Percentiles rank a stretch among this genome's conserved stretches.
These are phyloP conservation scores for Sphecodes monilicornis DNA, from an alignment of 2,888 invertebrate genomes.

Conservation along the genomic window DNA sequence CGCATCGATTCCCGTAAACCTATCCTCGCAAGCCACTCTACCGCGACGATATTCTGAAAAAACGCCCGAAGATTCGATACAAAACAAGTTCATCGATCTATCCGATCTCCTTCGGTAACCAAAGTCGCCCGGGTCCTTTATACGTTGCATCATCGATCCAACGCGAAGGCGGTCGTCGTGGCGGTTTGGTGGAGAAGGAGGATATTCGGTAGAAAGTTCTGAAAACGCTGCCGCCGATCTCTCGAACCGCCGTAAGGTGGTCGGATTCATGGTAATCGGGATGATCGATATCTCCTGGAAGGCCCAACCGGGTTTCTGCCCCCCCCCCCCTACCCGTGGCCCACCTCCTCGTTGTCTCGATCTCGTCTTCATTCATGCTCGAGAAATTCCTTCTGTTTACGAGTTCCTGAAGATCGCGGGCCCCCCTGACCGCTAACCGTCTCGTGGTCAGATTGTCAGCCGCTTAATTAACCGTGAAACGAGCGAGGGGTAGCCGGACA, in stretches of 20 bases:
- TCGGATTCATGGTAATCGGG: slow-evolving; percentile 58
- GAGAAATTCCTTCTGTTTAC: slow-evolving; percentile 81
- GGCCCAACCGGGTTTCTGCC: slow-evolving; percentile 2
- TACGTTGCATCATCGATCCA: slow-evolving; percentile 41
- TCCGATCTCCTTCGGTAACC: slow-evolving; percentile 61
- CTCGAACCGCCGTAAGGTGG: slow-evolving; percentile 50
- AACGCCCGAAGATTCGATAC: not conserved
- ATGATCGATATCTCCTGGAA: slow-evolving; percentile 70
- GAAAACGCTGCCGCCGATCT: slow-evolving; percentile 55
- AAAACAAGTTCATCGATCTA: slow-evolving; percentile 47
- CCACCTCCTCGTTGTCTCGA: slow-evolving; percentile 30
- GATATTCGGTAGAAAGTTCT: slow-evolving; percentile 54
- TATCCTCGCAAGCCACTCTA: slow-evolving; percentile 43
- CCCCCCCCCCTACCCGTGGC: slow-evolving; percentile 9
- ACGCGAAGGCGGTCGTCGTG: slow-evolving; percentile 17
- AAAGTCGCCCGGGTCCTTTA: slow-evolving; percentile 50
- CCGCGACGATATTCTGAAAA: slow-evolving; percentile 47
- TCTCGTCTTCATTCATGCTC: slow-evolving; percentile 79
- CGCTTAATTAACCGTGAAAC: slow-evolving; percentile 84
- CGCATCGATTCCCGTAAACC: slow-evolving; percentile 54
- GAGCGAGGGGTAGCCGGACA: slow-evolving; percentile 83
- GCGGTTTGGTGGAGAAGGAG: slow-evolving; percentile 22
- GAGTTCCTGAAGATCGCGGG: slow-evolving; percentile 74
- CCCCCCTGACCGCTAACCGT: slow-evolving; percentile 79
- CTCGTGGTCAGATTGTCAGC: slow-evolving; percentile 84